These are phyloP conservation scores for Drosophila multiciliata DNA, from an alignment of 2,888 invertebrate genomes.

Conservation along the genomic window DNA sequence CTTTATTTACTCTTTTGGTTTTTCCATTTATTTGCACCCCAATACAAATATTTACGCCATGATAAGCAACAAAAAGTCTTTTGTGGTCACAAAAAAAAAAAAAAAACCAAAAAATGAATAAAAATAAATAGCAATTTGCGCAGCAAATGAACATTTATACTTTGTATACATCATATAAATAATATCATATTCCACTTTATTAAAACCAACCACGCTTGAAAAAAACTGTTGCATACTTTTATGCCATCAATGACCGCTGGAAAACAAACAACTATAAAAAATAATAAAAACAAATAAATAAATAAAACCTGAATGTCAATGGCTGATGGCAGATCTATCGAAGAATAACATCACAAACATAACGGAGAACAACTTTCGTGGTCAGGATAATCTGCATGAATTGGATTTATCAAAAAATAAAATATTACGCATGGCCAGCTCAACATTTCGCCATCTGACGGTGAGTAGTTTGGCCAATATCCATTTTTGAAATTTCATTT, in stretches of 20 bases:
- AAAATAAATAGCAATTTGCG: constrained; percentile 7
- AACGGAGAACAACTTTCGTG: constrained; percentile 90
- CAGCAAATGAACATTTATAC: constrained; percentile 13
- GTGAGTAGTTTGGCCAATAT: constrained; percentile 69
- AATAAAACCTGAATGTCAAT: constrained; percentile 17
- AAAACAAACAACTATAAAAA: background rate
- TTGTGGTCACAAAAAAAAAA: constrained; percentile 36
- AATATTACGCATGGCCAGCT: constrained; percentile 90
- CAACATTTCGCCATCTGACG: constrained; percentile 90
- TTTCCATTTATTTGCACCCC: constrained; percentile 24
- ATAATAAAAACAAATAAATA: background rate
- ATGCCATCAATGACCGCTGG: constrained; percentile 17
- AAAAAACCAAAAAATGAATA: background rate
- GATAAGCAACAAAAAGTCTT: constrained; percentile 20
- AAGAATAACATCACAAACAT: constrained; percentile 90
- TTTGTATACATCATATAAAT: constrained; percentile 19
- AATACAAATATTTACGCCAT: constrained; percentile 44
- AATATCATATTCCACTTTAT: constrained; percentile 39
- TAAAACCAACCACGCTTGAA: background rate
- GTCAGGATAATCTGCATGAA: constrained; percentile 89
- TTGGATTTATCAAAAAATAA: constrained; percentile 91
- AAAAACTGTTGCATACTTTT: constrained; percentile 42
- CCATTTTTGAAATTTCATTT: background rate
- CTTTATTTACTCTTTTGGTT: constrained; percentile 23
- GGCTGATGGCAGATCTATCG: constrained; percentile 86